Evolutionary conservation across 2,113 vertebrate genomes (phyloP).

Genomic region (Riparia riparia): DNA sequence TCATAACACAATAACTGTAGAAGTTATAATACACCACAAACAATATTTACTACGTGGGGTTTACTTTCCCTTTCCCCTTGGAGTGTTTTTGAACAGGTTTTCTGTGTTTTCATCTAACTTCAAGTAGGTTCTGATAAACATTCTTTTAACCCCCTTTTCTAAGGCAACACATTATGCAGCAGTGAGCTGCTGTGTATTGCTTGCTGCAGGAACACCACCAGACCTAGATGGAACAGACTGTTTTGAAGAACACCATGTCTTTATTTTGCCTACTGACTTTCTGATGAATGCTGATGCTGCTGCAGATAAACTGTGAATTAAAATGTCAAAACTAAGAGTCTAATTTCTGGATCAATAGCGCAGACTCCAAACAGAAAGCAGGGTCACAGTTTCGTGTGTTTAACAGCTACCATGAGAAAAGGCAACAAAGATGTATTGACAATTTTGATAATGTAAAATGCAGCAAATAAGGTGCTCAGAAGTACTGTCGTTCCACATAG

Average conservation of each 20-base stretch:
- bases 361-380: neutral
- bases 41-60: accelerated
- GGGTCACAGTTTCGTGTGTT: neutral
- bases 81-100: neutral
- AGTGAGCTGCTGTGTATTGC: neutral
- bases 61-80: neutral
- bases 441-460: neutral
- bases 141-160: neutral
- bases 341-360: neutral
- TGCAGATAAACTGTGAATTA: neutral
- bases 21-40: neutral
- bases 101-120: neutral
- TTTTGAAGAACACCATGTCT: accelerated
- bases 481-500: neutral
- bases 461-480: neutral
- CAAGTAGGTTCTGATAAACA: neutral
- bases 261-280: neutral
- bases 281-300: neutral
- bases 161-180: neutral
- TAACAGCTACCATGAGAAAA: neutral
- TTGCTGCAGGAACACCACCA: neutral
- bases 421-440: neutral
- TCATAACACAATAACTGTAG: accelerated
- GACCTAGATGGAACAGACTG: neutral
- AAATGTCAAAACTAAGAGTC: neutral